A percentile compares a stretch with the other conserved stretches of the same genome.
Evolutionary conservation across 2,888 invertebrate species (phyloP).

Genomic region (Blastobasis adustella): DNA sequence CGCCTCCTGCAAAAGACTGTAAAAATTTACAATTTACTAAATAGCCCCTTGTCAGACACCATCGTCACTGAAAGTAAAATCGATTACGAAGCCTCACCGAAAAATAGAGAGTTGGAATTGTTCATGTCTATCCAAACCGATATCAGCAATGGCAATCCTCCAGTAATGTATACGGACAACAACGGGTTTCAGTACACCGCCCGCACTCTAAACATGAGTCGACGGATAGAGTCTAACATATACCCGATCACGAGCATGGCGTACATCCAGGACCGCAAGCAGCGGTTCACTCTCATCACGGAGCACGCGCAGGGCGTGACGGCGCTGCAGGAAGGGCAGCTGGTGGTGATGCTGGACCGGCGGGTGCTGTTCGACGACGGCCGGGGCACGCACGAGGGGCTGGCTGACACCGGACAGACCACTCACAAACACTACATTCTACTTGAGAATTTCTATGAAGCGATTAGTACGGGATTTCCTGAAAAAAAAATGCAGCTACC

Average conservation of each 20-base stretch:
- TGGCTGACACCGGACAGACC: slow-evolving; percentile 89
- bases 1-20: slow-evolving; percentile 84
- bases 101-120: slow-evolving; percentile 90
- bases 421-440: slow-evolving; percentile 47
- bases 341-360: slow-evolving; percentile 95
- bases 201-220: slow-evolving; percentile 82
- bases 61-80: slow-evolving; percentile 87
- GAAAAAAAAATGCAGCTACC: slow-evolving; percentile 32
- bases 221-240: slow-evolving; percentile 94
- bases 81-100: slow-evolving; percentile 88
- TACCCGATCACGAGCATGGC: slow-evolving; percentile 94
- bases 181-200: slow-evolving; percentile 93
- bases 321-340: slow-evolving; percentile 88
- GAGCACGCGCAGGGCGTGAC: slow-evolving; percentile 95
- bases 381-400: slow-evolving; percentile 93
- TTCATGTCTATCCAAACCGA: slow-evolving; percentile 92
- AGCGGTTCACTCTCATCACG: slow-evolving; percentile 84
- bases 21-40: slow-evolving; percentile 82
- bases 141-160: slow-evolving; percentile 85
- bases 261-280: slow-evolving; percentile 83
- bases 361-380: slow-evolving; percentile 94
- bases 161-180: slow-evolving; percentile 89
- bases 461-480: slow-evolving; percentile 7
- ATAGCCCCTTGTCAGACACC: slow-evolving; percentile 79
- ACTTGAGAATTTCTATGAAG: slow-evolving; percentile 42